phyloP scores from a whole-genome alignment of 2,797 vertebrate genomes.

The Micrastur ruficollis region DNA sequence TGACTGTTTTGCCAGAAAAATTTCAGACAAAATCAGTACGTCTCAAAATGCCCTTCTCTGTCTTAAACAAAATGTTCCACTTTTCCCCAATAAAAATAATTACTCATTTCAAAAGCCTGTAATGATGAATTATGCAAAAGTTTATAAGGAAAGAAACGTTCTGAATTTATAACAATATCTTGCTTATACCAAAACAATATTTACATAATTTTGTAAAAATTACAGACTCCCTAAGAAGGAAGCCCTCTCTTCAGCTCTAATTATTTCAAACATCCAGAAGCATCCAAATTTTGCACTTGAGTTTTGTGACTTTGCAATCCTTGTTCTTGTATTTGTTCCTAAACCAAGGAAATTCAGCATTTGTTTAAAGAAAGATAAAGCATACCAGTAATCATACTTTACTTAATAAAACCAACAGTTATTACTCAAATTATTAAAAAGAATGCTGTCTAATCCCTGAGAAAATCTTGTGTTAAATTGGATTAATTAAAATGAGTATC shows the following conservation, averaged over 20 bases:
- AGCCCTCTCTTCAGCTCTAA: not conserved
- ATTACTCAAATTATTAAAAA: constrained; percentile 62
- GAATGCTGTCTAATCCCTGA: constrained; percentile 49
- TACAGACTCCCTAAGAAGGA: not conserved
- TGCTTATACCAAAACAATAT: not conserved
- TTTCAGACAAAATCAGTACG: not conserved
- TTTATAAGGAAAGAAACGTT: not conserved
- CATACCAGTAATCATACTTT: constrained; percentile 46
- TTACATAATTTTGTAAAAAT: not conserved
- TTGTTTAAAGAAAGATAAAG: constrained; percentile 22
- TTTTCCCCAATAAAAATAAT: not conserved
- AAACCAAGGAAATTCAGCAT: not conserved
- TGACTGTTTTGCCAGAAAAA: not conserved
- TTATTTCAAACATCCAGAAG: not conserved
- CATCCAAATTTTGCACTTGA: not conserved
- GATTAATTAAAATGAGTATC: not conserved
- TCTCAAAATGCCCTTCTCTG: not conserved
- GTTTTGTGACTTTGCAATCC: not conserved
- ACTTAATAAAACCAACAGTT: constrained; percentile 49
- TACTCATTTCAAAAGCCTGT: not conserved
- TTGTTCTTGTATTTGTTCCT: not conserved
- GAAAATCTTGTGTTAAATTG: constrained; percentile 47
- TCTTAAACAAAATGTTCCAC: not conserved
- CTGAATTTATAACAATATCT: not conserved
- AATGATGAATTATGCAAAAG: not conserved